These are phyloP conservation scores for Stichopus horrens DNA, from an alignment of 53 echinoderm and acorn worm genomes.

Conservation along the genomic window DNA sequence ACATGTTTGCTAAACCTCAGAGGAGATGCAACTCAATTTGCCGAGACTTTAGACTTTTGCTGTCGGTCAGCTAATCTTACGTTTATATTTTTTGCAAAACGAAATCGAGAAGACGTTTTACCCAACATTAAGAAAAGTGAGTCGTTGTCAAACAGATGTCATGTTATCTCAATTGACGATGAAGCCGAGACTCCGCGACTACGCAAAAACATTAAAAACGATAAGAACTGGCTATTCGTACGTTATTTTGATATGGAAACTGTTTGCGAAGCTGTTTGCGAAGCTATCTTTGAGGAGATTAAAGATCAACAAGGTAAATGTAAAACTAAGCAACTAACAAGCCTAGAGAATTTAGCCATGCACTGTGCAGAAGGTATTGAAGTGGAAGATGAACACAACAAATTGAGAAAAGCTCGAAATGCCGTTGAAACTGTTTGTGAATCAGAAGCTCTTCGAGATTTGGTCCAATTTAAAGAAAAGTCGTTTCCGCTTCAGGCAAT, in stretches of 20 bases:
- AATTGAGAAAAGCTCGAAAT: not conserved
- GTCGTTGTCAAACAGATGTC: too few relatives aligned
- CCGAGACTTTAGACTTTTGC: too few relatives aligned
- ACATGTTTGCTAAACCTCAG: too few relatives aligned
- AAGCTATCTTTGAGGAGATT: not conserved
- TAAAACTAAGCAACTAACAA: not conserved
- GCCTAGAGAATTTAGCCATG: not conserved
- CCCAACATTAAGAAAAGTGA: too few relatives aligned
- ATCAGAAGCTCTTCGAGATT: not conserved
- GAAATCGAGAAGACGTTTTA: too few relatives aligned
- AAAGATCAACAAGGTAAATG: not conserved
- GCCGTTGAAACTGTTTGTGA: not conserved
- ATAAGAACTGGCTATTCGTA: not conserved
- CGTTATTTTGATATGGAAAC: not conserved
- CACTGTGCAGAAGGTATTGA: not conserved
- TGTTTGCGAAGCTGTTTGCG: not conserved
- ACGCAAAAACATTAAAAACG: not conserved
- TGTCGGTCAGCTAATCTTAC: too few relatives aligned
- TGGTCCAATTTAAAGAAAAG: not conserved
- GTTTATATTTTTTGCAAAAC: too few relatives aligned
- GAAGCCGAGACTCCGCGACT: not conserved
- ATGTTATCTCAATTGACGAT: too few relatives aligned
- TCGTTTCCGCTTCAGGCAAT: not conserved
- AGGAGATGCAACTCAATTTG: too few relatives aligned
- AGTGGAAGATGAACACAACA: not conserved